Evolutionary conservation across 2,797 vertebrate species (phyloP).

Genomic region (Rhinella marina): DNA sequence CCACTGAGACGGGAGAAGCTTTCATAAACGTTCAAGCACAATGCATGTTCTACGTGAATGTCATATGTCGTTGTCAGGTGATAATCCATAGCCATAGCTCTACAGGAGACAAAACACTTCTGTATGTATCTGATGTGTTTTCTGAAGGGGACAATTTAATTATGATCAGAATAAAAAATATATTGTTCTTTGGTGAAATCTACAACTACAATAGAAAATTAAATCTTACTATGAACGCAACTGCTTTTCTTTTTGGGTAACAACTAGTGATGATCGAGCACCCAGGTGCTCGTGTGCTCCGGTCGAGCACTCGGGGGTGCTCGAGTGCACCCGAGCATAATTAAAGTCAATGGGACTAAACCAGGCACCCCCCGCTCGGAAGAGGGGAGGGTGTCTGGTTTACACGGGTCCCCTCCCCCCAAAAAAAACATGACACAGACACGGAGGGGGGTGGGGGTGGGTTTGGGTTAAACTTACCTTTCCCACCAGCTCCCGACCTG

Average conservation of each 20-base stretch:
- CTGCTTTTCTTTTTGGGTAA: background rate
- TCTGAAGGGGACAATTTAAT: background rate
- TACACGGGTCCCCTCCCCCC: no score
- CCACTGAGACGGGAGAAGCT: background rate
- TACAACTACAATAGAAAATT: background rate
- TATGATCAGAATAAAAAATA: background rate
- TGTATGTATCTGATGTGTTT: background rate
- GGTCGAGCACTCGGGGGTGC: no score
- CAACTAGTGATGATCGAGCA: no score
- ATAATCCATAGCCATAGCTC: background rate
- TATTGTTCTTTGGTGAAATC: background rate
- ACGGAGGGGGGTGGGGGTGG: no score
- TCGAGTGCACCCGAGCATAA: no score
- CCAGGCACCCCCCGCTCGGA: no score
- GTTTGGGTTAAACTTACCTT: no score
- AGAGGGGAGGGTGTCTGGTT: no score
- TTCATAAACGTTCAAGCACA: slow-evolving; percentile 12
- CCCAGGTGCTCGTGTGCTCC: no score
- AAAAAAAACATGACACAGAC: no score
- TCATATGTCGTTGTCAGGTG: background rate
- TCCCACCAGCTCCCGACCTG: no score
- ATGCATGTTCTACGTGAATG: background rate
- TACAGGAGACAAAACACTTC: slow-evolving; percentile 10
- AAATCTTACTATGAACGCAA: slow-evolving; percentile 12
- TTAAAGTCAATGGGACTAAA: no score